Base-by-base conservation (phyloP, 2,797 vertebrate genomes). In the Cynopterus sphinx region DNA sequence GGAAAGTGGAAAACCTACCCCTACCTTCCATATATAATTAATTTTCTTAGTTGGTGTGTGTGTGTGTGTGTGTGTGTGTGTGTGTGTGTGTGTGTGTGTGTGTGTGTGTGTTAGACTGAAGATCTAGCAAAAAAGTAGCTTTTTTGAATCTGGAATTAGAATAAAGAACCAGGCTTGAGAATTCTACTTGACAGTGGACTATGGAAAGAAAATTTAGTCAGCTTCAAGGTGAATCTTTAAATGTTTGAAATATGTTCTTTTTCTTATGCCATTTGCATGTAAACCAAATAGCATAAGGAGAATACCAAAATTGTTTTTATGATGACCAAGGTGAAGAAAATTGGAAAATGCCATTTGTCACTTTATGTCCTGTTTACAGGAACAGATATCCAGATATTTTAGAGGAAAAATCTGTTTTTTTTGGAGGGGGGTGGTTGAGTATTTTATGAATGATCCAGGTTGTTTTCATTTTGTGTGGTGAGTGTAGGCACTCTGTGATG, bases 371-470 rank as follows among this genome's bases (percentile, higher is more conserved):
- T 71, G 5, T 92, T 90, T 88, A 74, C 5, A 71, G 77, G 68
- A 94, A 75, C 61, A 93, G 36, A 94, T 73, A 39, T 39, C 10
- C 12, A 93, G n/a, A 36, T 86, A 88, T 87, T 86, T 89, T 75
- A 21, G 73, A 51, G 16, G 17, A 46, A 87, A 41, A 71, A 26
- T 12, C 21, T 90, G n/a, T 75, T 53, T 61, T 5, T 31, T 39
- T 36, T 12, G 17, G 9, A 19, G 36, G 3, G n/a, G 0, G n/a
- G 10, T 21, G 6, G 57, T 59, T 55, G 19, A 86, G 28, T 41
- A 12, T 59, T 65, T 86, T 89, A 65, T 43, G 24, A 94, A 74
- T 70, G 51, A 61, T 39, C 3, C 7, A 46, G 49, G 28, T n/a
- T 81, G 33, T 88, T 55, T 26, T 77, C 13, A 55, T 75, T 94